Evolutionary conservation across 2,113 vertebrate species (phyloP), one percentile per base, ranked within the genome.

Genomic region (Fregata magnificens): DNA sequence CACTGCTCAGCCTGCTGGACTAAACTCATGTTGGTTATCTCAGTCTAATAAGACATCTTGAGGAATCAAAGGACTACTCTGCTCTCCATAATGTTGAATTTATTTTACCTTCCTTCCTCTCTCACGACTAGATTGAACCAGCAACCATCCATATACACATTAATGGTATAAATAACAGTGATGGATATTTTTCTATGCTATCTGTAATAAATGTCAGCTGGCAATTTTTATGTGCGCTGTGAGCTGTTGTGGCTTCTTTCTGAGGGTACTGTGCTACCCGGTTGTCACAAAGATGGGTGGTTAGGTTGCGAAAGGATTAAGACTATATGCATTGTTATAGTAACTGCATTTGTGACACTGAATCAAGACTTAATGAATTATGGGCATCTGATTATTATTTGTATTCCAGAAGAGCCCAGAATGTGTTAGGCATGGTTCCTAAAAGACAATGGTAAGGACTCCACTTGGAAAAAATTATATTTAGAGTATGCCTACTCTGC

Each of bases 291-390:
- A 95, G 77, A 88, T 42, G 94, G 49, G 86, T 61, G 78, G 93
- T 87, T 91, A 70, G 26, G 50, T 93, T 96, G 74, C 66, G 5
- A 95, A 93, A 93, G 73, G 50, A 82, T 62, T 69, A 73, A 93
- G 61, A 66, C 87, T 73, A 16, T 87, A 93, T 82, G 91, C 55
- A 97, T 95, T 95, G 93, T 96, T 87, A 94, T 9, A 95, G 56
- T 70, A 73, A 91, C 73, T 85, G 71, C 62, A 89, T 91, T 97
- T 95, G 84, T 87, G 86, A 96, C 95, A 92, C 66, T 85, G 94
- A 96, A 78, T 72, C 86, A 95, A 77, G 91, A 53, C 63, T 92
- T 89, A 69, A 89, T 95, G 72, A 96, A 84, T 90, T 91, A 95
- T 10, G 70, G 73, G 45, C 70, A 85, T 93, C 86, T 84, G 73